A percentile compares a stretch with the other conserved stretches of the same genome.
Conservation (phyloP, 2,888 invertebrate genomes). For the Epinotia brunnichana region DNA sequence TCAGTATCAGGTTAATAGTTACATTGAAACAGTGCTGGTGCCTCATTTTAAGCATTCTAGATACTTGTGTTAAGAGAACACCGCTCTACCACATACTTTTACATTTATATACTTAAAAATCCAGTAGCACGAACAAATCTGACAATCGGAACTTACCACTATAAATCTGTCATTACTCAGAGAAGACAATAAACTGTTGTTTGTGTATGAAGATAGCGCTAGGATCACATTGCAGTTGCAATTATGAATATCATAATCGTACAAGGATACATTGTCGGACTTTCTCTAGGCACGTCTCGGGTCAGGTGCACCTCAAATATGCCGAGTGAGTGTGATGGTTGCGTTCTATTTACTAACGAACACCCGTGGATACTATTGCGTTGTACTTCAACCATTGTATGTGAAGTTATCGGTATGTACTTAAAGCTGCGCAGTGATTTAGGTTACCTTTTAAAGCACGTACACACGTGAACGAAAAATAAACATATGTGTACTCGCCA, state of each 20-base stretch:
- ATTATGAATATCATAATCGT: slow-evolving; percentile 10
- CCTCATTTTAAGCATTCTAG: no score
- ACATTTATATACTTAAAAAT: no score
- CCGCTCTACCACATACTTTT: no score
- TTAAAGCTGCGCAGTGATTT: neutral
- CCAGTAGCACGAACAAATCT: no score
- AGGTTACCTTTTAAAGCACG: no score
- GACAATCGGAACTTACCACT: no score
- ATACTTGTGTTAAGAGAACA: no score
- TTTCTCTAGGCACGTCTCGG: slow-evolving; percentile 51
- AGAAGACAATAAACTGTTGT: neutral
- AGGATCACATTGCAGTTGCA: neutral
- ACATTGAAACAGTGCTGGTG: no score
- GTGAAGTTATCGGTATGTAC: neutral
- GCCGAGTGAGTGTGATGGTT: slow-evolving; percentile 51
- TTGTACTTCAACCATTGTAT: neutral
- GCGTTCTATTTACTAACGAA: slow-evolving; percentile 33
- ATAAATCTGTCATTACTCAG: no score
- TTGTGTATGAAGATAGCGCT: neutral
- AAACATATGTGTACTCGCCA: no score
- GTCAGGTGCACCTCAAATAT: slow-evolving; percentile 62
- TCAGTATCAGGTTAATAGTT: no score
- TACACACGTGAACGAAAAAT: no score
- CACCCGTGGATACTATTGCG: neutral
- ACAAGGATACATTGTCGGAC: slow-evolving; percentile 27